A percentile compares a stretch with the other conserved stretches of the same genome.
These are phyloP conservation scores for Dusona sp. DNA, from an alignment of 2,888 invertebrate species.

Conservation along the genomic window DNA sequence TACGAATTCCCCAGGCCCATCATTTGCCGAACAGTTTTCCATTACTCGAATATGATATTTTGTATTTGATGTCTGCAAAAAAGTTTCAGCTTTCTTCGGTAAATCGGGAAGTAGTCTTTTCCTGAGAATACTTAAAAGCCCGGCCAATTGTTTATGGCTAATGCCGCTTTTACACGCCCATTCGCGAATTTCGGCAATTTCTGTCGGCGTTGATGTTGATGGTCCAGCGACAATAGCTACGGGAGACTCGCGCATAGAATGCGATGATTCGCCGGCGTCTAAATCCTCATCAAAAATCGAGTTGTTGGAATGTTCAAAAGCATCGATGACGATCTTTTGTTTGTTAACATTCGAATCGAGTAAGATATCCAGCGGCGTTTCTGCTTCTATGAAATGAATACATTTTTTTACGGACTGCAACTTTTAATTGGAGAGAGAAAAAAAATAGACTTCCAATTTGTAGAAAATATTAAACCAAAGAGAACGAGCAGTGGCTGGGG, in stretches of 20 bases:
- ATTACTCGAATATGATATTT: slow-evolving; percentile 58
- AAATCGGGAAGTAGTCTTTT: slow-evolving; percentile 34
- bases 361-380: neutral
- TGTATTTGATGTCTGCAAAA: slow-evolving; percentile 54
- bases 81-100: slow-evolving; percentile 49
- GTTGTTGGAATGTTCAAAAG: slow-evolving; percentile 5
- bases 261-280: neutral
- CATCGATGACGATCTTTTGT: neutral
- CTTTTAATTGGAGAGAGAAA: too few relatives aligned
- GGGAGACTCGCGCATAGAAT: neutral
- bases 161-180: neutral
- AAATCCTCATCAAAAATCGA: slow-evolving; percentile 1
- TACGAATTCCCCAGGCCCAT: slow-evolving; percentile 47
- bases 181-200: slow-evolving; percentile 14
- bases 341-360: neutral
- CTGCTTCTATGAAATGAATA: slow-evolving; percentile 11
- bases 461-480: too few relatives aligned
- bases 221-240: neutral
- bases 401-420: slow-evolving; percentile 15
- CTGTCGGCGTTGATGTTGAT: neutral
- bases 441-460: too few relatives aligned
- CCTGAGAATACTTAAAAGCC: slow-evolving; percentile 1
- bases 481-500: too few relatives aligned
- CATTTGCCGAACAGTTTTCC: slow-evolving; percentile 6
- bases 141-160: neutral